Evolutionary conservation across 2,797 vertebrate species (phyloP).

Genomic region (Gymnothorax reevesii): DNA sequence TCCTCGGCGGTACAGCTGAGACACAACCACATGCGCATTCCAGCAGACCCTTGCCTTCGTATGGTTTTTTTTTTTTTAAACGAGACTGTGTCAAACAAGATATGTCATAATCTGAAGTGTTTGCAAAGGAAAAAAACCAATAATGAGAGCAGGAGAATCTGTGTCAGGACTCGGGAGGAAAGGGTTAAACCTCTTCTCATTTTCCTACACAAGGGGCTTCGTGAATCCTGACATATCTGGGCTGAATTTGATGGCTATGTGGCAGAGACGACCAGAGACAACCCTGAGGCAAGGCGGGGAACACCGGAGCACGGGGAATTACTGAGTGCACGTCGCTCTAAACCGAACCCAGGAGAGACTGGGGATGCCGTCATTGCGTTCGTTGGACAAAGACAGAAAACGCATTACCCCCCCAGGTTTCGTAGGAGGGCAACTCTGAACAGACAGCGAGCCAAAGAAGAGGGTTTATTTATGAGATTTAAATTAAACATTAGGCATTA

Average conservation of each 20-base stretch:
- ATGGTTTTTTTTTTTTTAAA: neutral
- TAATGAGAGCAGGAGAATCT: slow-evolving; percentile 21
- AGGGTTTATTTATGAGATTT: slow-evolving; percentile 32
- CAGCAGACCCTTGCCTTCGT: neutral
- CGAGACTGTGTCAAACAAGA: neutral
- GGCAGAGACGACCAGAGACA: slow-evolving; percentile 18
- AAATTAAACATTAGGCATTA: slow-evolving; percentile 52
- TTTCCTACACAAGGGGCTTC: neutral
- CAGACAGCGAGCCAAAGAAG: neutral
- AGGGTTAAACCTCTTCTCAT: slow-evolving; percentile 44
- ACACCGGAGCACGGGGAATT: slow-evolving; percentile 19
- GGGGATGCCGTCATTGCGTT: neutral
- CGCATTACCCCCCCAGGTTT: neutral
- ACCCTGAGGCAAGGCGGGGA: slow-evolving; percentile 39
- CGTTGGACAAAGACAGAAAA: neutral
- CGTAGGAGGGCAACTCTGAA: neutral
- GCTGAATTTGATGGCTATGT: slow-evolving; percentile 71
- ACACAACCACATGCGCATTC: neutral
- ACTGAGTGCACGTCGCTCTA: neutral
- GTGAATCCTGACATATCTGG: slow-evolving; percentile 73
- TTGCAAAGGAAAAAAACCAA: neutral
- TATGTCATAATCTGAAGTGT: neutral
- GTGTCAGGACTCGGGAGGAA: slow-evolving; percentile 42
- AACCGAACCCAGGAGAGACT: neutral
- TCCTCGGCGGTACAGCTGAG: neutral